Evolutionary conservation across 2,797 vertebrate genomes (phyloP).

Genomic region (Argentina silus): DNA sequence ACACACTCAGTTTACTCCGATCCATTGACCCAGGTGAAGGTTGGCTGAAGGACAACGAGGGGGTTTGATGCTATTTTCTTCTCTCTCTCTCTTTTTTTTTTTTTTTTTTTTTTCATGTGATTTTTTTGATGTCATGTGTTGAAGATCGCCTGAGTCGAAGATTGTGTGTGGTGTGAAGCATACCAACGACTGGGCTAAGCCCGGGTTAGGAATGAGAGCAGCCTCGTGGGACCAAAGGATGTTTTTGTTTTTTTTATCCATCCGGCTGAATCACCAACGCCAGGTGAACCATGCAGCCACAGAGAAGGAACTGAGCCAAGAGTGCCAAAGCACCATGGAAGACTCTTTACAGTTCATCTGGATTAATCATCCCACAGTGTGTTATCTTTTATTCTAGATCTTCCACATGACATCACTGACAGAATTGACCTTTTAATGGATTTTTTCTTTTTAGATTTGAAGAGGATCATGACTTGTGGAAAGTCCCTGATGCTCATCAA

Average conservation of each 20-base stretch:
- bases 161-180: background rate
- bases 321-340: background rate
- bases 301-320: background rate
- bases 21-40: constrained; percentile 13
- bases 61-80: constrained; percentile 18
- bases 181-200: background rate
- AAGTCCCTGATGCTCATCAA: background rate
- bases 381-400: background rate
- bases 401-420: background rate
- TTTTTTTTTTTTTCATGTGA: too few relatives aligned
- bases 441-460: background rate
- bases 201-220: background rate
- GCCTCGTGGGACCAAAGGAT: constrained; percentile 1
- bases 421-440: background rate
- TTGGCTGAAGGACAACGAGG: constrained; percentile 5
- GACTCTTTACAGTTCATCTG: background rate
- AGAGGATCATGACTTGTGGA: background rate
- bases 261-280: background rate
- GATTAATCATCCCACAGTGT: too few relatives aligned
- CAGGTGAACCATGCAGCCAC: background rate
- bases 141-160: background rate
- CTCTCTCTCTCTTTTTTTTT: too few relatives aligned
- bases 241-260: background rate
- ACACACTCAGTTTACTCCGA: constrained; percentile 27
- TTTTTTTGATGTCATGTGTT: constrained; percentile 13